Base-by-base conservation (phyloP, 2,888 invertebrate species). In the Thalpophila matura region DNA sequence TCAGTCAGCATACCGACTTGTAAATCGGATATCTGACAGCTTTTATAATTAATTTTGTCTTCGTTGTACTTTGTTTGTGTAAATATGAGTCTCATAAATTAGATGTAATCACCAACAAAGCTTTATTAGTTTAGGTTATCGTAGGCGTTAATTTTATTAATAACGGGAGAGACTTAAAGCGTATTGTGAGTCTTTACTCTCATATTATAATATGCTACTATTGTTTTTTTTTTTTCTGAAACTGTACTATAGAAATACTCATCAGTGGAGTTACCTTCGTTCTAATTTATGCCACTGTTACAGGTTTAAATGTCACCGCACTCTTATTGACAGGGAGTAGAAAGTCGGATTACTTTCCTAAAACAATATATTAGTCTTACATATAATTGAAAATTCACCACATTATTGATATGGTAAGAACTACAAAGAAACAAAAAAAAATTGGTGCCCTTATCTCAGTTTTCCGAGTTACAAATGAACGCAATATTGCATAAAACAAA, bases 111-210 rank as follows among this genome's bases (percentile, higher is more conserved):
- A 86, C 85, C 83, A 83, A 90, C 88, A 91, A 90, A 94, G 94
- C 94, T 94, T 94, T 94, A 94, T 90, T 94, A 93, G 92, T 87
- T 81, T 91, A 91, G 86, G 83, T 81, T 80, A 73, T 69, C 33
- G 37, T 77, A 79, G 66, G 53, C 45, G 53, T 67, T 69, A 69
- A 57, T 77, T 74, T 65, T 65, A 71, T 53, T 61, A 46, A 43
- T 53, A 62, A 63, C 45, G 59, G 64, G 61, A 74, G 64, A 71
- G 70, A 77, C 78, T 77, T 77, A 73, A 66, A 63, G 58, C 33
- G 26, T 63, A 51, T 73, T 58, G 57, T 51, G 59, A 54, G 33
- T 49, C 61, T 59, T 56, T 49, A 38, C 33, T 56, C 26, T 56
- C 27, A 16, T 35, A 22, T 45, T 22, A 18, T 18, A 35, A 10